Evolutionary conservation across 2,113 vertebrate genomes (phyloP).

Genomic region (Oreocharis arfaki): DNA sequence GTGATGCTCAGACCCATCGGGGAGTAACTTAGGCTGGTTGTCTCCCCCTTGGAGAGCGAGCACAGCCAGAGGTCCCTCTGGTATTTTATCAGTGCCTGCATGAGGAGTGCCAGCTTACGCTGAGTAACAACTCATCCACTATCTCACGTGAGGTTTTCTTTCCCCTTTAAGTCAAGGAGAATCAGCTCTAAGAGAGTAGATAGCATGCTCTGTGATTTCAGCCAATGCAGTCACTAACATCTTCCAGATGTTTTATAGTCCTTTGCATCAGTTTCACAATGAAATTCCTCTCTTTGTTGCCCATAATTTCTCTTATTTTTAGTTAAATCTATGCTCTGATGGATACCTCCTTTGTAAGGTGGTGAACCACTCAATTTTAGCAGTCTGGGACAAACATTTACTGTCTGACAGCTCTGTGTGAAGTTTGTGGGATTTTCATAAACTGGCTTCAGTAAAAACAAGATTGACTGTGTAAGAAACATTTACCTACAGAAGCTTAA

Average conservation of each 20-base stretch:
- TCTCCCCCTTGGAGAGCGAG: neutral
- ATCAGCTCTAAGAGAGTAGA: neutral
- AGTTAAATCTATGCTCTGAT: neutral
- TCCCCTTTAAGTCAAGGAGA: slow-evolving; percentile 32
- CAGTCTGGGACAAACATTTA: neutral
- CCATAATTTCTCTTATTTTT: neutral
- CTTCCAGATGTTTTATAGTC: slow-evolving; percentile 71
- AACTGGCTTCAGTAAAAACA: neutral
- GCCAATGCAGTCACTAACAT: slow-evolving; percentile 52
- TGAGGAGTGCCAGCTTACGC: slow-evolving; percentile 27
- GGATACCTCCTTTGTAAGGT: neutral
- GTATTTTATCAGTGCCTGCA: slow-evolving; percentile 56
- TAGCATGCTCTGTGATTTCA: slow-evolving; percentile 49
- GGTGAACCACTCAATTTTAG: neutral
- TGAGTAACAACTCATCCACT: slow-evolving; percentile 16
- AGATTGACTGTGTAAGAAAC: neutral
- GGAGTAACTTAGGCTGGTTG: neutral
- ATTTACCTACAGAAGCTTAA: neutral
- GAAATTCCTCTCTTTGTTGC: slow-evolving; percentile 42
- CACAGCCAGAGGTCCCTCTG: neutral
- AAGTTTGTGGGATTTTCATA: neutral
- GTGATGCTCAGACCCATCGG: neutral
- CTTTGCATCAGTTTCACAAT: slow-evolving; percentile 6
- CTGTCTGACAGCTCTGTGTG: neutral
- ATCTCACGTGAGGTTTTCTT: slow-evolving; percentile 10